Percentiles rank a stretch among this genome's conserved stretches.
These are phyloP conservation scores for Andrena chrysosceles DNA, from an alignment of 2,888 invertebrate genomes.

Conservation along the genomic window DNA sequence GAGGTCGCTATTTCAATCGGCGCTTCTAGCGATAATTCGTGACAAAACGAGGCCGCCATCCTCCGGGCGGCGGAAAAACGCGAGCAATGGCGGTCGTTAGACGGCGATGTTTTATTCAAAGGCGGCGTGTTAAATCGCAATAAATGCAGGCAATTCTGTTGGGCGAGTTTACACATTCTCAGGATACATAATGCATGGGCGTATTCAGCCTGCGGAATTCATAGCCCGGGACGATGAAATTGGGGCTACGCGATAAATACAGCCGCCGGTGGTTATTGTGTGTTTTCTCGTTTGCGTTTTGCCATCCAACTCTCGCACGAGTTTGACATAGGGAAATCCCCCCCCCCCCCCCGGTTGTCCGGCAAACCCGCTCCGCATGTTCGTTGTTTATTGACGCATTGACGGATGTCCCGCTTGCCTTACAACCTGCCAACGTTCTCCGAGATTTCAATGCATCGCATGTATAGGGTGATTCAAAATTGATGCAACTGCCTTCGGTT, in stretches of 20 bases:
- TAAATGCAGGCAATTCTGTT: constrained; percentile 57
- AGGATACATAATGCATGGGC: constrained; percentile 56
- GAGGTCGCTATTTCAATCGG: constrained; percentile 1
- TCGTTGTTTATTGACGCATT: constrained; percentile 10
- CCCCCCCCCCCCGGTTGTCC: constrained; percentile 9
- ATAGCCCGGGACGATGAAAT: constrained; percentile 56
- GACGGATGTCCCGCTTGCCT: not conserved
- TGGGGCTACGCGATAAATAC: constrained; percentile 55
- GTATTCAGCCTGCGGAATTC: constrained; percentile 50
- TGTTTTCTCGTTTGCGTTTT: constrained; percentile 29
- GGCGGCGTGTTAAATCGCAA: constrained; percentile 47
- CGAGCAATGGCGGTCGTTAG: constrained; percentile 37
- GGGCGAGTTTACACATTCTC: constrained; percentile 54
- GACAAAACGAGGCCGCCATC: constrained; percentile 4
- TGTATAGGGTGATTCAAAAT: too few relatives aligned
- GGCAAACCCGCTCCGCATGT: constrained; percentile 6
- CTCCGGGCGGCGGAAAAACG: not conserved
- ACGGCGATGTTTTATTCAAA: constrained; percentile 55
- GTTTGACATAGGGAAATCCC: constrained; percentile 25
- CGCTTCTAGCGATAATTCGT: not conserved
- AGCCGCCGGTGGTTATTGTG: constrained; percentile 4
- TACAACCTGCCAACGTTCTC: too few relatives aligned
- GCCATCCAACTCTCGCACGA: constrained; percentile 6
- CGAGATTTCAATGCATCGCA: too few relatives aligned
- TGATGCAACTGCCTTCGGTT: too few relatives aligned